These are phyloP conservation scores for Thelaira solivaga DNA, from an alignment of 2,888 invertebrate species.

Conservation along the genomic window DNA sequence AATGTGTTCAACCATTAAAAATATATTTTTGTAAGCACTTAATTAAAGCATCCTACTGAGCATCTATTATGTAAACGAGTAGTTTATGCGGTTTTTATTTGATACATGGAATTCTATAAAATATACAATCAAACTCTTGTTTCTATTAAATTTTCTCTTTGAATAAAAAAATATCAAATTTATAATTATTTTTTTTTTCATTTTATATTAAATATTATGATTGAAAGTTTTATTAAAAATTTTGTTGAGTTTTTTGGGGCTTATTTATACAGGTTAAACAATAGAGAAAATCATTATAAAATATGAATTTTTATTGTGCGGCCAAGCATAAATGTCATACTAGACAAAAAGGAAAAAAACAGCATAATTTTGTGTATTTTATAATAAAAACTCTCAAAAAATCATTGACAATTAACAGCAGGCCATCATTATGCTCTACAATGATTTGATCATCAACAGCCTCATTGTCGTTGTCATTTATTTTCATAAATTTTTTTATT, in stretches of 20 bases:
- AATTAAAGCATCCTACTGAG: conserved; percentile 50
- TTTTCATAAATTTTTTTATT: not conserved
- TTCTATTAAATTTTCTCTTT: conserved; percentile 4
- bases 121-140: not conserved
- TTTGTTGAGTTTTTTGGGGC: not conserved
- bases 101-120: not conserved
- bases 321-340: conserved; percentile 26
- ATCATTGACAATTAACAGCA: conserved; percentile 60
- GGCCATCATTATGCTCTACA: conserved; percentile 14
- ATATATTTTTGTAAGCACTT: not conserved
- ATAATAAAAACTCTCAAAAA: not conserved
- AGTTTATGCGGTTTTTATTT: conserved; percentile 40
- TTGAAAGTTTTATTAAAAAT: conserved; percentile 23
- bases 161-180: not conserved
- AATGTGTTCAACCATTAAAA: not conserved
- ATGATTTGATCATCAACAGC: not conserved
- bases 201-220: not conserved
- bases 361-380: not conserved
- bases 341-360: not conserved
- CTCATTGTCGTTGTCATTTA: not conserved
- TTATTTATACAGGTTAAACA: conserved; percentile 25
- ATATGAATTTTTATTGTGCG: conserved; percentile 48
- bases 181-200: not conserved
- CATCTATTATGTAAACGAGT: conserved; percentile 46
- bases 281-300: conserved; percentile 45